Conservation (phyloP, 2,888 invertebrate species). For the Drosophila greeni region DNA sequence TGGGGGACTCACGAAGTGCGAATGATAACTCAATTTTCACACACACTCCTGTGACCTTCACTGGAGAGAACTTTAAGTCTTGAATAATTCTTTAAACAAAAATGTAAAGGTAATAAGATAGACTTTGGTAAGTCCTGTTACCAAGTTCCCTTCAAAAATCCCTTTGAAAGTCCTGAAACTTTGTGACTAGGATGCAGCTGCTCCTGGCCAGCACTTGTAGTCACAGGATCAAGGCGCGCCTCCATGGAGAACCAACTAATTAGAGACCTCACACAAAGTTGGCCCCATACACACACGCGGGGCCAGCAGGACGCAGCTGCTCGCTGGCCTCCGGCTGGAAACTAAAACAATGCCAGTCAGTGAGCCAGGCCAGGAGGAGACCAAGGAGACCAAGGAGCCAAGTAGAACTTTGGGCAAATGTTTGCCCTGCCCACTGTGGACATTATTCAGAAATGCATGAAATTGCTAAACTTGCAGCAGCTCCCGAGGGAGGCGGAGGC, state of each 20-base stretch:
- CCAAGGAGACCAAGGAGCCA: constrained; percentile 2
- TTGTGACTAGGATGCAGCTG: background rate
- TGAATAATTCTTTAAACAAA: background rate
- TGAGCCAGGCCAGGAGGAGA: background rate
- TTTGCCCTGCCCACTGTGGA: constrained; percentile 62
- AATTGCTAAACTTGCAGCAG: constrained; percentile 70
- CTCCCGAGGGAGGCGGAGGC: no score
- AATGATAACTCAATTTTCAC: constrained; percentile 44
- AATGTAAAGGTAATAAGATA: background rate
- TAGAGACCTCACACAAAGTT: constrained; percentile 31
- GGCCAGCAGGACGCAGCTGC: constrained; percentile 26
- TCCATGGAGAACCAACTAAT: constrained; percentile 30
- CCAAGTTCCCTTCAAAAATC: no score
- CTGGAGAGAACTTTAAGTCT: background rate
- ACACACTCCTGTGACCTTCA: background rate
- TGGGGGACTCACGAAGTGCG: constrained; percentile 15
- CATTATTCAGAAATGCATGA: constrained; percentile 76
- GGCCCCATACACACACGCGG: constrained; percentile 20
- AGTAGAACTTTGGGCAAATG: constrained; percentile 61
- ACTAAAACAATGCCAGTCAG: constrained; percentile 30
- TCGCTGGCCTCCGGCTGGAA: constrained; percentile 15
- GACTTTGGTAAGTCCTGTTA: background rate
- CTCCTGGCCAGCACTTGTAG: background rate
- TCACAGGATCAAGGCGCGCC: constrained; percentile 7
- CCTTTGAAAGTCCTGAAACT: background rate